phyloP scores from a whole-genome alignment of 2,113 vertebrate genomes.

The Alouatta palliata region DNA sequence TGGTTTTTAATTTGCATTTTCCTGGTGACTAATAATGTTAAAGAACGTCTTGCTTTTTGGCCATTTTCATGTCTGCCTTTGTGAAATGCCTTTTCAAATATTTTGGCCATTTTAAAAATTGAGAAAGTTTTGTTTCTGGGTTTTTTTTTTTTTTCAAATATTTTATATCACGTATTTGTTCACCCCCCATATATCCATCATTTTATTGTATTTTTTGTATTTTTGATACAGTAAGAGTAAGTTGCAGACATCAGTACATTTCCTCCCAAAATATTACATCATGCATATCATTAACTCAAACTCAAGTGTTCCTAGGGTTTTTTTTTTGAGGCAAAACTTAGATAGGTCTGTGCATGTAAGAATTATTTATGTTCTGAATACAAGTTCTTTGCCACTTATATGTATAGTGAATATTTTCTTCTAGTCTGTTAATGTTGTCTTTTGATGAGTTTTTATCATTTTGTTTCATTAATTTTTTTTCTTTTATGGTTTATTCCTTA shows the following conservation, averaged over 20 bases:
- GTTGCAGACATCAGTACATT: not conserved
- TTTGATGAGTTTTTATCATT: not conserved
- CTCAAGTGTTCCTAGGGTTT: not conserved
- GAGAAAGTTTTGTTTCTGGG: not conserved
- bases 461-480: not conserved
- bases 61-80: not conserved
- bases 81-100: not conserved
- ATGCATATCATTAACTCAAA: not conserved
- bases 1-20: not conserved
- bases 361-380: constrained; percentile 11
- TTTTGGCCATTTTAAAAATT: not conserved
- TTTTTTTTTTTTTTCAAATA: not conserved
- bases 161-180: not conserved
- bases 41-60: not conserved
- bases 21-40: not conserved
- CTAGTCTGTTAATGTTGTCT: not conserved
- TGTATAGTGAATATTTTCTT: not conserved
- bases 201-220: not conserved
- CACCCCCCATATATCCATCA: not conserved
- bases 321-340: not conserved
- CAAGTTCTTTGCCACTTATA: not conserved
- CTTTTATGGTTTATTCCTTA: not conserved
- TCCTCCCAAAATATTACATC: not conserved
- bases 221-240: not conserved
- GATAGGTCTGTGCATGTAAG: not conserved